These are phyloP conservation scores for Saccopteryx bilineata DNA, from an alignment of 2,113 vertebrate genomes.

Conservation along the genomic window DNA sequence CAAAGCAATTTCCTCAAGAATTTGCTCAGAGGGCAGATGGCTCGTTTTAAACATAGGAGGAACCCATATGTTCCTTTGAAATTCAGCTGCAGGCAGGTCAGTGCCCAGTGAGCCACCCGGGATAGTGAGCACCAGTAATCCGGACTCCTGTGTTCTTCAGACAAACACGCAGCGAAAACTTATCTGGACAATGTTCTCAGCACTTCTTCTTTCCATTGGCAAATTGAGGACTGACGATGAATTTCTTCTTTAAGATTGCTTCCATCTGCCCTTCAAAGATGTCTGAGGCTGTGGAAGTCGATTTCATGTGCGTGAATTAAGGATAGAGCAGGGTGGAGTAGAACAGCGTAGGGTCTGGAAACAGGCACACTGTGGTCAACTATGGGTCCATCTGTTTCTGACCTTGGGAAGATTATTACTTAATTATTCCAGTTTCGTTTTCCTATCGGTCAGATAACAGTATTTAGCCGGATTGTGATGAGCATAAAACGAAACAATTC, in stretches of 20 bases:
- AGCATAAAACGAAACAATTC: neutral
- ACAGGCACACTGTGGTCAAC: neutral
- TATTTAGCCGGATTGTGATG: neutral
- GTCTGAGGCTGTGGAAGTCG: constrained; percentile 57
- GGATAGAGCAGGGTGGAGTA: neutral
- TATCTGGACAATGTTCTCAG: constrained; percentile 63
- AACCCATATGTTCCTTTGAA: constrained; percentile 57
- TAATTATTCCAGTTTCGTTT: neutral
- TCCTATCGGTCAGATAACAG: neutral
- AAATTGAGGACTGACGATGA: constrained; percentile 17
- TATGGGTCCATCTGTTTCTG: neutral
- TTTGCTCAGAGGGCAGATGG: constrained; percentile 53
- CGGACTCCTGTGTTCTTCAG: constrained; percentile 48
- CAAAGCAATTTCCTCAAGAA: constrained; percentile 72
- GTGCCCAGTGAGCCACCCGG: neutral
- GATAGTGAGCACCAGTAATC: constrained; percentile 2
- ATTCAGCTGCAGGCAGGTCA: constrained; percentile 49
- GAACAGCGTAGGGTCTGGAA: neutral
- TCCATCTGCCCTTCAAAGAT: constrained; percentile 75
- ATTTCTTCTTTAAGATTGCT: constrained; percentile 64
- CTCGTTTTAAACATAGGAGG: constrained; percentile 62
- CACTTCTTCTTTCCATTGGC: constrained; percentile 60
- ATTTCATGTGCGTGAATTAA: neutral
- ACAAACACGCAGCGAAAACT: constrained; percentile 24
- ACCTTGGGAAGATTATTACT: neutral